phyloP scores from a whole-genome alignment of 2,113 vertebrate species.

The Tapirus terrestris region DNA sequence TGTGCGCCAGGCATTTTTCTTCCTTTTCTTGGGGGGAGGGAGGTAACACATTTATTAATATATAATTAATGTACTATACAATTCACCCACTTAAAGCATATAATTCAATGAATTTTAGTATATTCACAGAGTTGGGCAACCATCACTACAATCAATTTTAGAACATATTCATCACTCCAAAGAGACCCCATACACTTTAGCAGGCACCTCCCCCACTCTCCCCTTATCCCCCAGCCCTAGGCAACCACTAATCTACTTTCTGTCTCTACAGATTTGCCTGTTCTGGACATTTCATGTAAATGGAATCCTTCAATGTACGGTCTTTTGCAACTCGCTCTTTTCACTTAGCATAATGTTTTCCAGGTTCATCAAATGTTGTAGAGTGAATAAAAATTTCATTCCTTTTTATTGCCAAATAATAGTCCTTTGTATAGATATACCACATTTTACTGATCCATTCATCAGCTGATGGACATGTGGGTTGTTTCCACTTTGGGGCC shows the following conservation, averaged over 20 bases:
- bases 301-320: accelerated
- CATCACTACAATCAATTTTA: neutral
- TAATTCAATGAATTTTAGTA: neutral
- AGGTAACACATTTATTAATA: neutral
- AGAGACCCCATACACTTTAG: neutral
- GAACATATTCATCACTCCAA: neutral
- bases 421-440: neutral
- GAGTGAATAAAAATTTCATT: neutral
- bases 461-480: neutral
- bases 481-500: neutral
- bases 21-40: too few species aligned
- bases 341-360: neutral
- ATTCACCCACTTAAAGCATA: neutral
- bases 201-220: neutral
- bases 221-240: too few species aligned
- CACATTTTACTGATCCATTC: neutral
- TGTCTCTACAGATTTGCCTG: neutral
- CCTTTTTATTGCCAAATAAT: neutral
- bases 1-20: neutral
- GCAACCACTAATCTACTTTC: neutral
- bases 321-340: neutral
- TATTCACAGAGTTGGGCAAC: neutral
- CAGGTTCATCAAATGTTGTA: neutral
- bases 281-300: neutral
- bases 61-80: neutral